phyloP scores from a whole-genome alignment of 2,797 vertebrate species.

The Rhabdophis nuchalis region DNA sequence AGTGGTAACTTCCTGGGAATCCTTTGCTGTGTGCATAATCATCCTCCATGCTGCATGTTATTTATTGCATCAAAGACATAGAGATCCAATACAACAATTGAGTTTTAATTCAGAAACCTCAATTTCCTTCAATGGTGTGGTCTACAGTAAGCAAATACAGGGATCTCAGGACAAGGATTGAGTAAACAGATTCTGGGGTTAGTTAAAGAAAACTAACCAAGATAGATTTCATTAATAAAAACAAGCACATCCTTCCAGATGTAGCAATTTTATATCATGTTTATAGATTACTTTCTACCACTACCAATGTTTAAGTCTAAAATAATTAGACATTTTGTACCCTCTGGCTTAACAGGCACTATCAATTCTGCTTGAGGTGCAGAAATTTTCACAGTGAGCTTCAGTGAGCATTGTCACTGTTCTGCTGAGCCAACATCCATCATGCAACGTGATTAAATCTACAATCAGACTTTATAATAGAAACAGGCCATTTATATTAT shows the following conservation, averaged over 20 bases:
- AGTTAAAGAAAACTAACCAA: background rate
- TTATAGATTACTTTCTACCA: background rate
- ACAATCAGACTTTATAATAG: constrained; percentile 9
- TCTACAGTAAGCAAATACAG: background rate
- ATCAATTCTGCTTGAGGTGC: constrained; percentile 15
- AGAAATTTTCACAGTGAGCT: constrained; percentile 33
- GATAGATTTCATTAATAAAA: background rate
- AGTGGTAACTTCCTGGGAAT: background rate
- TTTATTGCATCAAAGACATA: background rate
- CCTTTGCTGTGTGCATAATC: background rate
- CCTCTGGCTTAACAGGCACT: constrained; percentile 1
- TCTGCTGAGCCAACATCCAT: constrained; percentile 26
- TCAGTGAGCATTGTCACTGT: constrained; percentile 15
- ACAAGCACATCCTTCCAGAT: background rate
- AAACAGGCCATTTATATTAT: constrained; percentile 23
- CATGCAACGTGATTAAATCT: constrained; percentile 24
- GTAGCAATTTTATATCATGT: background rate
- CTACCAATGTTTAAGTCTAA: constrained; percentile 3
- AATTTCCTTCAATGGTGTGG: background rate
- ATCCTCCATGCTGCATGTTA: background rate
- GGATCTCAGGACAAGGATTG: background rate
- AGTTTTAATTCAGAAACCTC: background rate
- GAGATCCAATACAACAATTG: background rate
- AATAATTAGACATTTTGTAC: constrained; percentile 4
- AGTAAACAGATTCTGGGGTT: background rate